Evolutionary conservation across 2,113 vertebrate genomes (phyloP), one percentile per base, ranked within the genome.

Genomic region (Oryzias melastigma): DNA sequence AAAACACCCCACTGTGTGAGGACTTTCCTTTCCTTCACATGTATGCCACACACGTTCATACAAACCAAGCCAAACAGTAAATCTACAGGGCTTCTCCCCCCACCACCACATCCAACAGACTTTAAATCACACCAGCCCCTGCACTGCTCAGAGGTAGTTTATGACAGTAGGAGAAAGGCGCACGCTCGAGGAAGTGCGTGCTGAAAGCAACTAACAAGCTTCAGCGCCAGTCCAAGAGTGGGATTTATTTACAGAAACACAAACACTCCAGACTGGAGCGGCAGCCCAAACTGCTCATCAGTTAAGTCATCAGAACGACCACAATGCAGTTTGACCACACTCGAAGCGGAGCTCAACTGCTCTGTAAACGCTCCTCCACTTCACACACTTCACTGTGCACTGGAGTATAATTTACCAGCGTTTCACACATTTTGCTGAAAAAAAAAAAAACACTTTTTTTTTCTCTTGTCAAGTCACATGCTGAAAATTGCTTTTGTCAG

Each of bases 111-210:
- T 35, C 49, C 24, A 5, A 60, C 52, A 56, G 65, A 46, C 68
- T 41, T 56, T 82, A 86, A 84, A 81, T 82, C 80, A 75, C 69
- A 48, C 44, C 42, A 82, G 66, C 68, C 58, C 75, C 81, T 46
- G 60, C 71, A 73, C 81, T 71, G 69, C 80, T 87, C 82, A 73
- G 60, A 65, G 58, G 56, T 48, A 57, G 63, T 85, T 88, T 83
- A 82, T 80, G 78, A 65, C 51, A 46, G 69, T 59, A 65, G 64
- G 75, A 53, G 74, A 78, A 85, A 87, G 58, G 85, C 67, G 84
- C 77, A 86, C 91, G 88, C 89, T 92, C 46, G 52, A 88, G 90
- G 89, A 87, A 87, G 51, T 41, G 56, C 27, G 60, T 54, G 63
- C 48, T 2, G 24, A 77, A 62, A 58, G 50, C 58, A 42, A 45